These are phyloP conservation scores for Darevskia nairensis DNA, from an alignment of 2,797 vertebrate species.

Conservation along the genomic window DNA sequence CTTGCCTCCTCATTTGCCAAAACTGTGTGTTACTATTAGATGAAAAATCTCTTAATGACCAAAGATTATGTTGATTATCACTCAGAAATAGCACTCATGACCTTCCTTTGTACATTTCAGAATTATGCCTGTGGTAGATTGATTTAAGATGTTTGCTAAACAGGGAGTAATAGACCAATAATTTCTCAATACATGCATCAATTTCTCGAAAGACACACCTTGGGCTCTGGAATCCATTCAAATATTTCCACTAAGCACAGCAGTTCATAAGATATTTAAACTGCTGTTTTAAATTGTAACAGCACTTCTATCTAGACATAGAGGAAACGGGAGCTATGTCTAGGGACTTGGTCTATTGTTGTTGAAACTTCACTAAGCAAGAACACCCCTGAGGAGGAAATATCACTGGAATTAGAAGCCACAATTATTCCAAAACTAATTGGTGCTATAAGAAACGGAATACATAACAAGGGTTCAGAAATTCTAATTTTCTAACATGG, in stretches of 20 bases:
- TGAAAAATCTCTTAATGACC: neutral
- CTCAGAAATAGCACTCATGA: neutral
- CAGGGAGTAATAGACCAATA: conserved; percentile 13
- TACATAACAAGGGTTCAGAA: neutral
- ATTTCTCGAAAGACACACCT: conserved; percentile 42
- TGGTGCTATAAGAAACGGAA: conserved; percentile 3
- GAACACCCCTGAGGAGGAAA: conserved; percentile 70
- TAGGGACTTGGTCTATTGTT: conserved; percentile 63
- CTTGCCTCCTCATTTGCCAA: conserved; percentile 8
- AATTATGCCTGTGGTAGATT: conserved; percentile 2
- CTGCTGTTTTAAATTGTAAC: conserved; percentile 53
- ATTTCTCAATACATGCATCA: conserved; percentile 11
- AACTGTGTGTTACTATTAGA: neutral
- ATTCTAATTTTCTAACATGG: neutral
- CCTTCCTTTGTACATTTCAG: neutral
- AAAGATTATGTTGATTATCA: neutral
- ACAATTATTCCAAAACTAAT: conserved; percentile 58
- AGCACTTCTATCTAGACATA: conserved; percentile 57
- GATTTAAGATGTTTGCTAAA: neutral
- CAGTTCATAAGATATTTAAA: conserved; percentile 54
- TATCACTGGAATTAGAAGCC: conserved; percentile 68
- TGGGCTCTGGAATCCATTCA: conserved; percentile 54
- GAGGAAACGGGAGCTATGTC: conserved; percentile 65
- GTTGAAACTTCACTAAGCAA: conserved; percentile 62
- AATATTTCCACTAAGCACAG: conserved; percentile 58